phyloP scores from a whole-genome alignment of 2,797 vertebrate species.

The Margarornis squamiger region DNA sequence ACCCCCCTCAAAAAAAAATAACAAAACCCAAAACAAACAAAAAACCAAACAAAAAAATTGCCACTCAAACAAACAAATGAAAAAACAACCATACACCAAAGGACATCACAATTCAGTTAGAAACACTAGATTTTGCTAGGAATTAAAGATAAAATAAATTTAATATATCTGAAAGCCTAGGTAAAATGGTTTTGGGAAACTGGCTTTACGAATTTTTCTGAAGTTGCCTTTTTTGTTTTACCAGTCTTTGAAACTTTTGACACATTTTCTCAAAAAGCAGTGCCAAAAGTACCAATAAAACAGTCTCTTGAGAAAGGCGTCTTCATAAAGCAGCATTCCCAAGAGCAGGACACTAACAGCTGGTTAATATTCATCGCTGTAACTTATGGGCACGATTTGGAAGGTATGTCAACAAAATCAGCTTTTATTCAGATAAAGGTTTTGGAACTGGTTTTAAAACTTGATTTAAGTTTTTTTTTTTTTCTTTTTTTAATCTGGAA shows the following conservation, averaged over 20 bases:
- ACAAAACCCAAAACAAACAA: neutral
- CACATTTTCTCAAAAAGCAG: neutral
- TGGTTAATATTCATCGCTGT: neutral
- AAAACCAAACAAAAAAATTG: too few species aligned
- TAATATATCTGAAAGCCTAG: neutral
- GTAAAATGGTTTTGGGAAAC: neutral
- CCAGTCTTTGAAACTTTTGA: neutral
- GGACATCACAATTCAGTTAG: fast-evolving
- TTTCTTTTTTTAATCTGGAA: neutral
- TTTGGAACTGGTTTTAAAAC: neutral
- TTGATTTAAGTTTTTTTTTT: neutral
- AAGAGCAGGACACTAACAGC: neutral
- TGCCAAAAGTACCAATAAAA: neutral
- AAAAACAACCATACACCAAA: neutral
- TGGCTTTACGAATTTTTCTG: neutral
- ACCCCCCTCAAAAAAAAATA: too few species aligned
- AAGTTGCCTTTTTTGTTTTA: neutral
- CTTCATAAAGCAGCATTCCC: neutral
- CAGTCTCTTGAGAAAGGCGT: neutral
- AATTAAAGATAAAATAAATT: neutral
- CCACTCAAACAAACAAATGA: too few species aligned
- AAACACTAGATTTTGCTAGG: neutral
- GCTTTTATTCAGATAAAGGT: neutral
- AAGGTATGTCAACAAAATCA: neutral
- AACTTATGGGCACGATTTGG: neutral